These are phyloP conservation scores for Oryzias woworae DNA, from an alignment of 2,113 vertebrate species.

Conservation along the genomic window DNA sequence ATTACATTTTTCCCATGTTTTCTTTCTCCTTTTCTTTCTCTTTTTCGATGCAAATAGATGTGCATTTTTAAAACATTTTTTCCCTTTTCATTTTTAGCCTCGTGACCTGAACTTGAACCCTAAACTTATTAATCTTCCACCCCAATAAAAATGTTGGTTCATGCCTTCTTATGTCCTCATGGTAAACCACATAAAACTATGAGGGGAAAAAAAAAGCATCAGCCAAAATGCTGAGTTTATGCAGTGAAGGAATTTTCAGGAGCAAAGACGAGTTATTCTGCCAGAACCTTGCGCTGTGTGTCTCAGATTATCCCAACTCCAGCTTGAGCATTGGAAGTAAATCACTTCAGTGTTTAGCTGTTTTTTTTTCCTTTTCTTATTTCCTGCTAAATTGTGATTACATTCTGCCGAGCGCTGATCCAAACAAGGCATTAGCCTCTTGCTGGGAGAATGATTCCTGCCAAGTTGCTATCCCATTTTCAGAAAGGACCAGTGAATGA, in stretches of 20 bases:
- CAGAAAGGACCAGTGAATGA: slow-evolving; percentile 34
- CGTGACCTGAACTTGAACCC: too few species aligned
- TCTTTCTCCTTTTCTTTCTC: too few species aligned
- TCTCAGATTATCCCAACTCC: slow-evolving; percentile 40
- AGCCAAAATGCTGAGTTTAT: slow-evolving; percentile 42
- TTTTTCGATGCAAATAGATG: too few species aligned
- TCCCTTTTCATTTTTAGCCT: too few species aligned
- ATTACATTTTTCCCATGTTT: too few species aligned
- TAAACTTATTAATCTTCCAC: too few species aligned
- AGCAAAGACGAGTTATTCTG: slow-evolving; percentile 43
- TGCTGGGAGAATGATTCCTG: slow-evolving; percentile 61
- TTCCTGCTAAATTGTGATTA: slow-evolving; percentile 63
- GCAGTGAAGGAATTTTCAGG: slow-evolving; percentile 47
- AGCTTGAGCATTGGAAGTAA: slow-evolving; percentile 17
- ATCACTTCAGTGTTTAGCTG: slow-evolving; percentile 36
- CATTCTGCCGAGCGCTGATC: slow-evolving; percentile 51
- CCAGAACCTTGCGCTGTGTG: slow-evolving; percentile 32
- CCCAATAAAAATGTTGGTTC: too few species aligned
- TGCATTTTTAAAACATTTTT: too few species aligned
- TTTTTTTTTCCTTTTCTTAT: slow-evolving; percentile 46
- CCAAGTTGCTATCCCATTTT: slow-evolving; percentile 62
- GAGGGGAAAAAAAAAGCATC: background rate
- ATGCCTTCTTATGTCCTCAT: slow-evolving; percentile 32
- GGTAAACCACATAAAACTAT: slow-evolving; percentile 43
- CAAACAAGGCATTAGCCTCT: slow-evolving; percentile 58